Conservation (phyloP, 1,140 invertebrate species). For the Drosophila fuyamai region DNA sequence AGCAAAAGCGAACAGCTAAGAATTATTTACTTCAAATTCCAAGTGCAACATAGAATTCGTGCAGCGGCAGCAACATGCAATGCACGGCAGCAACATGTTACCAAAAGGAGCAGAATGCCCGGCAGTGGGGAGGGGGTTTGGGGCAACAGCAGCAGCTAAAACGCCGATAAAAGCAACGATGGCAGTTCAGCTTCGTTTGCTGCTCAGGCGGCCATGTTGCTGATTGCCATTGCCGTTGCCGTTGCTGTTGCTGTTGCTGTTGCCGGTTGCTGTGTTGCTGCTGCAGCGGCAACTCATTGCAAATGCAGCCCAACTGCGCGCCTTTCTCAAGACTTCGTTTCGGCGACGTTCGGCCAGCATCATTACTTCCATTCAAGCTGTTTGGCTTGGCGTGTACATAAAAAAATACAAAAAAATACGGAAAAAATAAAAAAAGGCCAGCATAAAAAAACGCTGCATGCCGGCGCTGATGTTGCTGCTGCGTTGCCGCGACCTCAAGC, state of each 20-base stretch:
- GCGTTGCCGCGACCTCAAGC: slow-evolving; percentile 59
- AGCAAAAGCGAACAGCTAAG: slow-evolving; percentile 61
- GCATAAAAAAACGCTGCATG: slow-evolving; percentile 33
- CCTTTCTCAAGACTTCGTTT: slow-evolving; percentile 77
- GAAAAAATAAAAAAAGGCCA: slow-evolving; percentile 11
- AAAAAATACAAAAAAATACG: slow-evolving; percentile 55
- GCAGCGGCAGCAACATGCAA: slow-evolving; percentile 66
- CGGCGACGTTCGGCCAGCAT: slow-evolving; percentile 66
- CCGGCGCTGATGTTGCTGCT: slow-evolving; percentile 5
- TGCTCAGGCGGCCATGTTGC: slow-evolving; percentile 82
- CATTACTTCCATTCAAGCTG: slow-evolving; percentile 83
- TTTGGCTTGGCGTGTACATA: slow-evolving; percentile 81
- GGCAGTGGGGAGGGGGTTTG: background rate
- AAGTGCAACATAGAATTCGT: slow-evolving; percentile 82
- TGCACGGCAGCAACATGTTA: slow-evolving; percentile 74
- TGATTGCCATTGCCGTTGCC: slow-evolving; percentile 70
- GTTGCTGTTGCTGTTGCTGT: slow-evolving; percentile 41
- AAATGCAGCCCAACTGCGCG: slow-evolving; percentile 77
- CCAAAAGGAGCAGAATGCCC: slow-evolving; percentile 47
- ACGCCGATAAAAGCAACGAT: slow-evolving; percentile 77
- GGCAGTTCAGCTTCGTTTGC: slow-evolving; percentile 82
- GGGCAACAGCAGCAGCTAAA: slow-evolving; percentile 52
- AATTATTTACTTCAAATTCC: slow-evolving; percentile 84
- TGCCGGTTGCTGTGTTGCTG: slow-evolving; percentile 56
- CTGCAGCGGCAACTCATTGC: slow-evolving; percentile 74